phyloP scores from a whole-genome alignment of 2,888 invertebrate genomes.

The Neoaliturus tenellus region DNA sequence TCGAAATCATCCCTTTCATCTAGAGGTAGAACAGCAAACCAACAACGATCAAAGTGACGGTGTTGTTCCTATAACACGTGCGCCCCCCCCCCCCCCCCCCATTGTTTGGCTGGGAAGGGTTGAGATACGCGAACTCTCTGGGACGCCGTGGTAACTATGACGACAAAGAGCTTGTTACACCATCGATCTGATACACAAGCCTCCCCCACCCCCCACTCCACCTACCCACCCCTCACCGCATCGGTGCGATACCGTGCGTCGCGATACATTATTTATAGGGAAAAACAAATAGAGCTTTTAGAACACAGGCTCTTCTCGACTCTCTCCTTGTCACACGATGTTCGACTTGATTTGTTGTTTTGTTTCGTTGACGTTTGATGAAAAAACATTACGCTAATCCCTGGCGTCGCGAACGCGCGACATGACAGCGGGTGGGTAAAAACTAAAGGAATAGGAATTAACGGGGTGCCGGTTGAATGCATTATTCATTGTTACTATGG shows the following conservation, averaged over 20 bases:
- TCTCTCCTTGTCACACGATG: constrained; percentile 13
- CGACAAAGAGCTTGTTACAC: constrained; percentile 58
- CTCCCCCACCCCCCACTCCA: neutral
- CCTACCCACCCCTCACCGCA: neutral
- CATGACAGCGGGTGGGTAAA: neutral
- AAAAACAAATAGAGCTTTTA: constrained; percentile 59
- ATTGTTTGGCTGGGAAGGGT: constrained; percentile 43
- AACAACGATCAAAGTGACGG: neutral
- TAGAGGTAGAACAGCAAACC: neutral
- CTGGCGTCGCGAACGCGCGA: neutral
- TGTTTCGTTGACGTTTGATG: constrained; percentile 18
- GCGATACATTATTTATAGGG: constrained; percentile 57
- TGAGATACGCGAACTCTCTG: constrained; percentile 30
- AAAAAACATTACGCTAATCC: constrained; percentile 23
- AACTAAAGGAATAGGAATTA: constrained; percentile 3
- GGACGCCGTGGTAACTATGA: constrained; percentile 54
- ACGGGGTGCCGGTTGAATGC: neutral
- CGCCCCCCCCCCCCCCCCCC: neutral
- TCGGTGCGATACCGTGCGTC: neutral
- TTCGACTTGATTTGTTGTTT: constrained; percentile 35
- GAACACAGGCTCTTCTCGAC: constrained; percentile 50
- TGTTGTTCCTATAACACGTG: neutral
- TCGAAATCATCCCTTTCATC: constrained; percentile 13
- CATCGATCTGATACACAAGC: constrained; percentile 56
- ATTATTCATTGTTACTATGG: neutral